phyloP scores from a whole-genome alignment of 2,888 invertebrate species.

The Sinotaia quadrata region DNA sequence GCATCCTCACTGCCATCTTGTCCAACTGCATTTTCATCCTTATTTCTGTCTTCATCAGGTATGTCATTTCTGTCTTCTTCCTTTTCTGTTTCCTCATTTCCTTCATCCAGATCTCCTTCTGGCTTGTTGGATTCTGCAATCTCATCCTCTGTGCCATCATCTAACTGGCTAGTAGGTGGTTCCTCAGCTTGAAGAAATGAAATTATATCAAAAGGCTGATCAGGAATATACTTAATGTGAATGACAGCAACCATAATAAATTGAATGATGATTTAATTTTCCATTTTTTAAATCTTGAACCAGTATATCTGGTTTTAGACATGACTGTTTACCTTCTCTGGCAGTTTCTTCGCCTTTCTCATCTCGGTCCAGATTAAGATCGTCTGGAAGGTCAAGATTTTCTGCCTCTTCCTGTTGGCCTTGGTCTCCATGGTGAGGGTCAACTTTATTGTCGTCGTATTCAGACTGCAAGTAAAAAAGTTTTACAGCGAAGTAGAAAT shows the following conservation, averaged over 20 bases:
- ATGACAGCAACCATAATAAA: no score
- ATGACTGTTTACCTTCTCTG: slow-evolving; percentile 24
- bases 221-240: no score
- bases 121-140: neutral
- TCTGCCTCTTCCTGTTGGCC: slow-evolving; percentile 79
- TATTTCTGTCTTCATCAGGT: slow-evolving; percentile 44
- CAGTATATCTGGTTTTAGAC: no score
- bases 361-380: slow-evolving; percentile 83
- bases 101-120: slow-evolving; percentile 21
- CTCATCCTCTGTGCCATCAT: neutral
- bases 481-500: no score
- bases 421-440: slow-evolving; percentile 61
- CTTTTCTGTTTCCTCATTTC: slow-evolving; percentile 58
- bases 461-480: slow-evolving; percentile 23
- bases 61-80: slow-evolving; percentile 72
- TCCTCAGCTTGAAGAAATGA: neutral
- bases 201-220: no score
- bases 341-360: slow-evolving; percentile 49
- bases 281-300: no score
- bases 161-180: neutral
- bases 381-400: slow-evolving; percentile 89
- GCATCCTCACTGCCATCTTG: neutral
- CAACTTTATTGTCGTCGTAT: slow-evolving; percentile 36
- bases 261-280: no score
- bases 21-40: slow-evolving; percentile 19